Conservation (phyloP, 2,888 invertebrate genomes). For the Ellobium chinense region DNA sequence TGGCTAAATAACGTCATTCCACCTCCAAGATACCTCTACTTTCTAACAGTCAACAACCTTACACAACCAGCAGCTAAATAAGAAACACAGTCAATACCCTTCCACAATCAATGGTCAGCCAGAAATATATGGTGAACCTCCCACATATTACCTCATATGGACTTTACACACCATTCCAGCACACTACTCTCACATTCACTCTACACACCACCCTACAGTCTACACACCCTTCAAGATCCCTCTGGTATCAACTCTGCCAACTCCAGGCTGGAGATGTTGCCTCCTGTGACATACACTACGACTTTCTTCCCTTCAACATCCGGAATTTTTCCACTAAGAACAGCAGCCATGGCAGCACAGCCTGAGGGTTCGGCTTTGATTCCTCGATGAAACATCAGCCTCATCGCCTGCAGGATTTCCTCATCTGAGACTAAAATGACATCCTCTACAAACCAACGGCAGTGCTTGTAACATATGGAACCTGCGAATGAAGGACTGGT, state of each 20-base stretch:
- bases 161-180: too few relatives aligned
- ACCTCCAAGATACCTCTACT: too few relatives aligned
- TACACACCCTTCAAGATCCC: not conserved
- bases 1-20: too few relatives aligned
- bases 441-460: slow-evolving; percentile 69
- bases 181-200: not conserved
- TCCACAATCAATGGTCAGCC: not conserved
- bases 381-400: slow-evolving; percentile 65
- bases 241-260: slow-evolving; percentile 40
- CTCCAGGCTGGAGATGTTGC: slow-evolving; percentile 71
- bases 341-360: slow-evolving; percentile 72
- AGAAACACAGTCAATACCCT: not conserved
- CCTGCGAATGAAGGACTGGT: slow-evolving; percentile 66
- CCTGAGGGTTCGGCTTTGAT: slow-evolving; percentile 76
- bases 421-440: slow-evolving; percentile 74
- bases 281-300: slow-evolving; percentile 73
- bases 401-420: slow-evolving; percentile 70
- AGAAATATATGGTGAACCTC: too few relatives aligned
- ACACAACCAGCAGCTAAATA: not conserved
- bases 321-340: slow-evolving; percentile 67
- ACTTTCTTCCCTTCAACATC: slow-evolving; percentile 70
- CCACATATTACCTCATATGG: too few relatives aligned
- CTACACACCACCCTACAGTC: not conserved
- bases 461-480: slow-evolving; percentile 64
- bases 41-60: too few relatives aligned